Percentiles rank a stretch among this genome's conserved stretches.
These are phyloP conservation scores for Mesorhabditis belari DNA, from an alignment of 2,888 invertebrate genomes.

Conservation along the genomic window DNA sequence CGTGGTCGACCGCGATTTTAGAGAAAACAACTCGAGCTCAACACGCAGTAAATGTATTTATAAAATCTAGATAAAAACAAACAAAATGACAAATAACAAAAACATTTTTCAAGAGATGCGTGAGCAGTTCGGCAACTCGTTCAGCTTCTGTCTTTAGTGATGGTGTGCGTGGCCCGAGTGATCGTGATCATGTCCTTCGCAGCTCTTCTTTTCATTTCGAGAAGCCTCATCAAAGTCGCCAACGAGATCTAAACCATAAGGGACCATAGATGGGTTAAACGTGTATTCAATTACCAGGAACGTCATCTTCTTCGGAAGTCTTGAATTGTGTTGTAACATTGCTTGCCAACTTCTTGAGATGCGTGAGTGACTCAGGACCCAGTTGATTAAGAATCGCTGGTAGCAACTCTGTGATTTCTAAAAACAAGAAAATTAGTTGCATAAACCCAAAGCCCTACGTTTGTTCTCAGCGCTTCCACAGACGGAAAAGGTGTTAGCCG, in stretches of 20 bases:
- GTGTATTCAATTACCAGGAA: conserved; percentile 43
- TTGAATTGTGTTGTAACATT: conserved; percentile 50
- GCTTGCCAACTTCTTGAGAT: conserved; percentile 70
- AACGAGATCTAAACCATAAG: conserved; percentile 69
- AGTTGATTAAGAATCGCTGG: conserved; percentile 95
- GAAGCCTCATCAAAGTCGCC: conserved; percentile 92
- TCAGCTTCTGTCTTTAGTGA: not conserved
- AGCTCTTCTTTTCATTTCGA: conserved; percentile 46
- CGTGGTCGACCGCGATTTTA: too few relatives aligned
- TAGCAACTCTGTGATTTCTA: conserved; percentile 91
- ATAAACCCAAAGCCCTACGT: conserved; percentile 55
- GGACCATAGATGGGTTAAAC: not conserved
- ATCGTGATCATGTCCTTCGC: conserved; percentile 1
- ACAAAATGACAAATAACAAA: not conserved
- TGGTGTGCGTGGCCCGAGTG: not conserved
- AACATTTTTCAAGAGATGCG: not conserved
- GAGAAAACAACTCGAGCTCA: not conserved
- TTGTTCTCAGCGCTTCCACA: conserved; percentile 97
- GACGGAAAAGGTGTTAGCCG: conserved; percentile 97
- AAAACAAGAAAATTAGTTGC: conserved; percentile 9
- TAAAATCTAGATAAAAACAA: not conserved
- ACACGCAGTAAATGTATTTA: not conserved
- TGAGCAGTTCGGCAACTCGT: not conserved
- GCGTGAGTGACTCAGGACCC: conserved; percentile 90
- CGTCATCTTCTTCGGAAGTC: conserved; percentile 50